phyloP scores from a whole-genome alignment of 2,888 invertebrate species.

The Nomada hirtipes region DNA sequence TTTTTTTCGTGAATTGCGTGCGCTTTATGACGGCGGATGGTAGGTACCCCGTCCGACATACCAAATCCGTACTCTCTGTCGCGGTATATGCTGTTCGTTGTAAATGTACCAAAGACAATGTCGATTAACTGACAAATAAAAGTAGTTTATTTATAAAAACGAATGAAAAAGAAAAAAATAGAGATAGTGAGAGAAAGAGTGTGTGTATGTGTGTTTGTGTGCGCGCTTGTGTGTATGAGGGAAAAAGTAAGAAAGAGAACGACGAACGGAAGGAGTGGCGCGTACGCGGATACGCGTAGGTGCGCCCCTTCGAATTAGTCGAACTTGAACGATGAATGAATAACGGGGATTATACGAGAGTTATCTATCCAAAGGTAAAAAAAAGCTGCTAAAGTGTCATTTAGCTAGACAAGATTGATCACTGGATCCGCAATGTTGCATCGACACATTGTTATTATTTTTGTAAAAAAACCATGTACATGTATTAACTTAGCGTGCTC shows the following conservation, averaged over 20 bases:
- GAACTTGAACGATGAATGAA: slow-evolving; percentile 20
- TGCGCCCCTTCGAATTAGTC: background rate
- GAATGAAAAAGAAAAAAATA: slow-evolving; percentile 11
- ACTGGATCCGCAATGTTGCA: slow-evolving; percentile 79
- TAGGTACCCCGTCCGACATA: slow-evolving; percentile 78
- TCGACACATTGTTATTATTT: slow-evolving; percentile 82
- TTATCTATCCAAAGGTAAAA: slow-evolving; percentile 64
- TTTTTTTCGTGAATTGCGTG: slow-evolving; percentile 48
- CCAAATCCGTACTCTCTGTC: slow-evolving; percentile 70
- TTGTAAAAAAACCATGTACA: slow-evolving; percentile 81
- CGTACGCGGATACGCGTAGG: background rate
- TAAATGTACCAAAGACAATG: slow-evolving; percentile 83
- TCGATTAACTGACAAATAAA: slow-evolving; percentile 70
- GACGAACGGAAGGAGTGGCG: slow-evolving; percentile 8
- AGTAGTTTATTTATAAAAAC: slow-evolving; percentile 68
- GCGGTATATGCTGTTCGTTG: slow-evolving; percentile 81
- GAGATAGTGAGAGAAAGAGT: background rate
- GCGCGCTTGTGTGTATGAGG: slow-evolving; percentile 8
- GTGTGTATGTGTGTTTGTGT: background rate
- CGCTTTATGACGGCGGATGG: slow-evolving; percentile 75
- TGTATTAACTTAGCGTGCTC: slow-evolving; percentile 81
- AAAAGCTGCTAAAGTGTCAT: slow-evolving; percentile 64
- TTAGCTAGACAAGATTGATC: slow-evolving; percentile 72
- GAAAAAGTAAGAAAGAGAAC: slow-evolving; percentile 26
- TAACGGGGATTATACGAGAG: slow-evolving; percentile 44